A percentile compares a stretch with the other conserved stretches of the same genome.
phyloP scores from a whole-genome alignment of 2,888 invertebrate species.

The Cinara cedri region DNA sequence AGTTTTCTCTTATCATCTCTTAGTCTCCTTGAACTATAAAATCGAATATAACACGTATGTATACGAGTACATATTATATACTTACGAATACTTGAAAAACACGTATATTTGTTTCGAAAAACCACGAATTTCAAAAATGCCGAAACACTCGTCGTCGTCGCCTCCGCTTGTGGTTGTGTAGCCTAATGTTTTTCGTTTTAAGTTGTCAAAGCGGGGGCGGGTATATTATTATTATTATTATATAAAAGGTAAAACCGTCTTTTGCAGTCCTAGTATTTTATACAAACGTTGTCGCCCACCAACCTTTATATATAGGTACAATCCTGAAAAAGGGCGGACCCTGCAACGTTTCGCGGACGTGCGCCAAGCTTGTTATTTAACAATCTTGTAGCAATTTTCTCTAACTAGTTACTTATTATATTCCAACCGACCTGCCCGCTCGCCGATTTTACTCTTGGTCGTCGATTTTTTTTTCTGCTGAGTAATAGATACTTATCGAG shows the following conservation, averaged over 20 bases:
- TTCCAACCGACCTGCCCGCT: background rate
- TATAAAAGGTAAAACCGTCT: constrained; percentile 41
- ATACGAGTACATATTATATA: too few relatives aligned
- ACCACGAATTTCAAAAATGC: too few relatives aligned
- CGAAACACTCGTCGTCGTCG: too few relatives aligned
- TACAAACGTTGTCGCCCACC: background rate
- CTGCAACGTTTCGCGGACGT: background rate
- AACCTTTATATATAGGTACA: background rate
- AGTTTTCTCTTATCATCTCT: too few relatives aligned
- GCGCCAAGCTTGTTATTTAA: constrained; percentile 32
- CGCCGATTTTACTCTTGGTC: background rate
- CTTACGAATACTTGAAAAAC: too few relatives aligned
- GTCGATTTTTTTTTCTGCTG: background rate
- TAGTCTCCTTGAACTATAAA: too few relatives aligned
- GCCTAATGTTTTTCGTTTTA: too few relatives aligned
- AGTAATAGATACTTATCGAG: background rate
- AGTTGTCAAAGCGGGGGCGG: constrained; percentile 40
- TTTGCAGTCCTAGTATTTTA: constrained; percentile 44
- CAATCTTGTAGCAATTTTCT: constrained; percentile 22
- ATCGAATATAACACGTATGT: too few relatives aligned
- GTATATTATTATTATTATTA: background rate
- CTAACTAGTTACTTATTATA: background rate
- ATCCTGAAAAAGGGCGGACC: constrained; percentile 23
- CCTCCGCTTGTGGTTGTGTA: too few relatives aligned
- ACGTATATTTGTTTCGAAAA: too few relatives aligned